phyloP scores from a whole-genome alignment of 2,113 vertebrate species.

The Xerus inauris region DNA sequence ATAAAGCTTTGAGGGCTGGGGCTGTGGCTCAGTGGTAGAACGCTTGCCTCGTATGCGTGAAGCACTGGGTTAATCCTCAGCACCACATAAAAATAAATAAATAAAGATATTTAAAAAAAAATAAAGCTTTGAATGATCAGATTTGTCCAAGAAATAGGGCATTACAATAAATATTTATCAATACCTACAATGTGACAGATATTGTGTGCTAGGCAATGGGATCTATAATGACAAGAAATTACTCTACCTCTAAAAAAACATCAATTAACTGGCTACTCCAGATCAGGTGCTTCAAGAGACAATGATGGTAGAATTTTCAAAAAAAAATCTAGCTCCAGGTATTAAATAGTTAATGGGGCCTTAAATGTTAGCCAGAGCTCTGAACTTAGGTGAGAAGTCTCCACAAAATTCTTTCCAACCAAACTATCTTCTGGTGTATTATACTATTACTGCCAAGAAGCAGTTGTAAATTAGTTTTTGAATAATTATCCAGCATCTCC shows the following conservation, averaged over 20 bases:
- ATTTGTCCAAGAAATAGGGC: neutral
- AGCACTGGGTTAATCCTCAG: too few species aligned
- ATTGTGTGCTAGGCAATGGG: neutral
- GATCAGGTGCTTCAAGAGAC: conserved; percentile 24
- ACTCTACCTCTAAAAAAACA: neutral
- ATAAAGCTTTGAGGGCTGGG: neutral
- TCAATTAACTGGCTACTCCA: neutral
- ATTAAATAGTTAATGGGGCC: neutral
- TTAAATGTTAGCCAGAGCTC: neutral
- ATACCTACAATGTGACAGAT: neutral
- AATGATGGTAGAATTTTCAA: neutral
- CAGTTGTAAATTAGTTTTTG: neutral
- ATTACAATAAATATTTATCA: conserved; percentile 7
- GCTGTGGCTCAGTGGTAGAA: too few species aligned
- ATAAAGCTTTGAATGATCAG: neutral
- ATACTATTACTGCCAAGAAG: neutral
- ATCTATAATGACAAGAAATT: neutral
- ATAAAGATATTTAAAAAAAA: too few species aligned
- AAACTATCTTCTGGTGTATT: neutral
- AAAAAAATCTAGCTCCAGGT: neutral
- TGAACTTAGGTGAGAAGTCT: neutral
- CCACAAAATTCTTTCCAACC: neutral
- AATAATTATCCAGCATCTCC: neutral
- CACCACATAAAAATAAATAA: too few species aligned
- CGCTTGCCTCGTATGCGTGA: too few species aligned